Percentiles rank a stretch among this genome's conserved stretches.
Conservation (phyloP, 2,797 vertebrate species). For the Gallinago stenura region DNA sequence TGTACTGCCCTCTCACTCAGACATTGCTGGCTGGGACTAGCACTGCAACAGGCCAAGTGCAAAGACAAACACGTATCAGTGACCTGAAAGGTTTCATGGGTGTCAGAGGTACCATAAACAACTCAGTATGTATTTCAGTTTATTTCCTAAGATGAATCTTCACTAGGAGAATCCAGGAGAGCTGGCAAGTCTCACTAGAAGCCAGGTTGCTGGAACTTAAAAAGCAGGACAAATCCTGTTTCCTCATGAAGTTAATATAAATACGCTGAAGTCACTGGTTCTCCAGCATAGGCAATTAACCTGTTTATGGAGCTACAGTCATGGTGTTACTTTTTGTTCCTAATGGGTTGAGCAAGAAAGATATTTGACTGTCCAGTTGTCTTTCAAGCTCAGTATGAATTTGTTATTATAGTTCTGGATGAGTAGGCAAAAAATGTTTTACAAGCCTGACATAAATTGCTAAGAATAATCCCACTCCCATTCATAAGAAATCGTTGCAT, state of each 20-base stretch:
- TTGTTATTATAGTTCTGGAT: neutral
- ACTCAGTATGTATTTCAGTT: neutral
- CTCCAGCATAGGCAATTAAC: neutral
- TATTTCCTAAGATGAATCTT: neutral
- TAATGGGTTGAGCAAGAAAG: neutral
- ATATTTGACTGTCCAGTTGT: neutral
- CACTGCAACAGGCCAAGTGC: neutral
- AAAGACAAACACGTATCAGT: neutral
- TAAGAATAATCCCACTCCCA: neutral
- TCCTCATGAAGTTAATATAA: neutral
- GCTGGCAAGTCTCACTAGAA: neutral
- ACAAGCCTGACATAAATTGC: slow-evolving; percentile 5
- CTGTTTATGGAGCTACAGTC: neutral
- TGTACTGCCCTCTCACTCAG: neutral
- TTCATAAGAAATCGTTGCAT: neutral
- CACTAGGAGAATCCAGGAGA: neutral
- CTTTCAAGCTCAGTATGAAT: neutral
- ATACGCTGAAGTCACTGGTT: neutral
- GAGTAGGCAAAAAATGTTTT: neutral
- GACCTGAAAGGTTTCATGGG: neutral
- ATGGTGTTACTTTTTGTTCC: neutral
- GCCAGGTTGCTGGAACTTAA: neutral
- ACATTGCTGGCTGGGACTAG: neutral
- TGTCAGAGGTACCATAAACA: neutral
- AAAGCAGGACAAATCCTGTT: neutral